Conservation (phyloP, 2,113 vertebrate species). For the Coreoperca whiteheadi region DNA sequence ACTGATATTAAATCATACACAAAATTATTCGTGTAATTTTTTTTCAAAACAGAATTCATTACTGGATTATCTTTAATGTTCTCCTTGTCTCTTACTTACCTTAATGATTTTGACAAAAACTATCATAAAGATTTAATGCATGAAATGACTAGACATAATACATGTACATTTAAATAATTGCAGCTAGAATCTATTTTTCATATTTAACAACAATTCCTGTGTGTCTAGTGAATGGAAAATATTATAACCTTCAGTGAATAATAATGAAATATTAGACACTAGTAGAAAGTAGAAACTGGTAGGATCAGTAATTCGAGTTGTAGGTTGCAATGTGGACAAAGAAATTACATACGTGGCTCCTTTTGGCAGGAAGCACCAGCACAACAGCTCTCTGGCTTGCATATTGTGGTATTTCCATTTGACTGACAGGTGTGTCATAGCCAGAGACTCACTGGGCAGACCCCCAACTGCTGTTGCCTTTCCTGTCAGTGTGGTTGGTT, state of each 20-base stretch:
- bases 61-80: not conserved
- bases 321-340: slow-evolving; percentile 59
- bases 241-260: not conserved
- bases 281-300: slow-evolving; percentile 22
- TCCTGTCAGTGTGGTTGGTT: slow-evolving; percentile 76
- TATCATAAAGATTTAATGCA: not conserved
- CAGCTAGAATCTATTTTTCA: not conserved
- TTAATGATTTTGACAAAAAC: not conserved
- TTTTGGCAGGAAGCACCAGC: slow-evolving; percentile 61
- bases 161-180: not conserved
- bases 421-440: slow-evolving; percentile 83
- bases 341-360: slow-evolving; percentile 44
- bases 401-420: slow-evolving; percentile 69
- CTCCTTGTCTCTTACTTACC: not conserved
- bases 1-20: not conserved
- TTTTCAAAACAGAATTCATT: not conserved
- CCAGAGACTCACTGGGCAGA: slow-evolving; percentile 78
- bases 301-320: slow-evolving; percentile 45
- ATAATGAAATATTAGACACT: slow-evolving; percentile 17
- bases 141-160: not conserved
- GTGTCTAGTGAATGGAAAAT: not conserved
- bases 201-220: not conserved
- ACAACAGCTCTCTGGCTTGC: slow-evolving; percentile 66
- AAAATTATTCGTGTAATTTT: not conserved
- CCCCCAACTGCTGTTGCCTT: slow-evolving; percentile 73